A percentile compares a stretch with the other conserved stretches of the same genome.
phyloP scores from a whole-genome alignment of 2,797 vertebrate species.

The Sebastes taczanowskii region DNA sequence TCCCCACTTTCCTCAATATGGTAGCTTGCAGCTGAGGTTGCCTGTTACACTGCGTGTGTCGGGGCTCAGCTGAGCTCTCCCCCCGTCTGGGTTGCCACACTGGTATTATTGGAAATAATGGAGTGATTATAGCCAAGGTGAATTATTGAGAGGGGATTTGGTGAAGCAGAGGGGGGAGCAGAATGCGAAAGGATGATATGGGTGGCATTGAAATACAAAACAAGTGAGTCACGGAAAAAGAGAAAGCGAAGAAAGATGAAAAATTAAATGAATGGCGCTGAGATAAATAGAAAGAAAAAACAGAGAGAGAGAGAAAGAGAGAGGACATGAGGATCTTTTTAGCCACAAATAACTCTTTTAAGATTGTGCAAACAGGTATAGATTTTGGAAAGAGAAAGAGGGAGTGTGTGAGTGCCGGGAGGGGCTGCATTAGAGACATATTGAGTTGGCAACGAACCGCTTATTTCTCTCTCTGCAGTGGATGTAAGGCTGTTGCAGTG shows the following conservation, averaged over 20 bases:
- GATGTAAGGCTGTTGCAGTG: constrained; percentile 60
- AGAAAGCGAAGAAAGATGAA: constrained; percentile 3
- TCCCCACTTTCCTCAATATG: neutral
- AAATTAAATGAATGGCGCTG: neutral
- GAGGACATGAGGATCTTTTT: neutral
- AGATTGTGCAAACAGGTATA: constrained; percentile 20
- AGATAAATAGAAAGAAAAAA: neutral
- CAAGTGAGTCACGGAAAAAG: constrained; percentile 24
- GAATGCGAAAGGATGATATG: constrained; percentile 7
- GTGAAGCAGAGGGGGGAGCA: constrained; percentile 2
- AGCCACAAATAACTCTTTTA: constrained; percentile 5
- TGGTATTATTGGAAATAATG: constrained; percentile 66
- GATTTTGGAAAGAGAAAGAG: constrained; percentile 11
- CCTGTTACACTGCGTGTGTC: constrained; percentile 12
- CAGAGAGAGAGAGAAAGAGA: no score
- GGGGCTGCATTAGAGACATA: constrained; percentile 15
- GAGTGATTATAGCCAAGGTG: constrained; percentile 61
- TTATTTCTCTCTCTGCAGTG: constrained; percentile 39
- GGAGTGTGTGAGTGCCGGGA: neutral
- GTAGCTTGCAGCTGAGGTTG: neutral
- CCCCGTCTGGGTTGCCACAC: constrained; percentile 29
- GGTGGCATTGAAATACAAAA: constrained; percentile 29
- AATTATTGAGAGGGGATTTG: constrained; percentile 57
- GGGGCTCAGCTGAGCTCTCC: constrained; percentile 22
- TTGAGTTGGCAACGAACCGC: constrained; percentile 23